Base-by-base conservation (phyloP, 2,797 vertebrate species). In the Coluber constrictor region DNA sequence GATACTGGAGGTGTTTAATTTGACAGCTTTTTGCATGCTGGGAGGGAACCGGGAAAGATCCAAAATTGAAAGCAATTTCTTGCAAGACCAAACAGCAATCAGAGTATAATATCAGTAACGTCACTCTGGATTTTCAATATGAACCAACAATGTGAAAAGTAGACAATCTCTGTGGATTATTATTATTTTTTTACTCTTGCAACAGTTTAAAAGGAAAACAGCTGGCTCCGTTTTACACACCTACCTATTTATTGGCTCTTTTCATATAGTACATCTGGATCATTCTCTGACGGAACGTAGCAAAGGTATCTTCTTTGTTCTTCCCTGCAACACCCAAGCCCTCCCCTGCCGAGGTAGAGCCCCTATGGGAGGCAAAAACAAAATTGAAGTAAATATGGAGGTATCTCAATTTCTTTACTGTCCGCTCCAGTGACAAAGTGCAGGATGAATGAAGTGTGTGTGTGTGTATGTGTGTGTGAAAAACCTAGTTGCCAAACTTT, bases 201-300 rank as follows among this genome's bases (percentile, higher is more conserved):
- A 88, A 94, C 89, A 91, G 86, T 23, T 94, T 86, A 95, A 47
- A 94, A 94, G 89, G 61, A 15, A 83, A 16, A 16, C 23, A 27
- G 32, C 6, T 10, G 16, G 3, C 4, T 11, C 59, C 61, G 86
- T 55, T 59, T 88, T 57, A 15, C 51, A 43, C 57, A 89, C 97
- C 56, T 96, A 98, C 98, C 97, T 98, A 98, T 94, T 98, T 97
- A 95, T 90, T 97, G 89, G 96, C 97, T 93, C 97, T 95, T 95
- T 98, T 98, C 95, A 98, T 96, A 87, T 97, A 96, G 97, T 98
- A 98, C 97, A 98, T 98, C 91, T 98, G 96, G 95, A 98, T 98
- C 98, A 98, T 98, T 93, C 98, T 97, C 94, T 98, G 97, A 11
- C 98, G 97, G 96, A 98, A 98, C 90, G 97, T 95, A 37, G 98